Base-by-base conservation (phyloP, 1,140 invertebrate genomes). In the Bicyclus anynana region DNA sequence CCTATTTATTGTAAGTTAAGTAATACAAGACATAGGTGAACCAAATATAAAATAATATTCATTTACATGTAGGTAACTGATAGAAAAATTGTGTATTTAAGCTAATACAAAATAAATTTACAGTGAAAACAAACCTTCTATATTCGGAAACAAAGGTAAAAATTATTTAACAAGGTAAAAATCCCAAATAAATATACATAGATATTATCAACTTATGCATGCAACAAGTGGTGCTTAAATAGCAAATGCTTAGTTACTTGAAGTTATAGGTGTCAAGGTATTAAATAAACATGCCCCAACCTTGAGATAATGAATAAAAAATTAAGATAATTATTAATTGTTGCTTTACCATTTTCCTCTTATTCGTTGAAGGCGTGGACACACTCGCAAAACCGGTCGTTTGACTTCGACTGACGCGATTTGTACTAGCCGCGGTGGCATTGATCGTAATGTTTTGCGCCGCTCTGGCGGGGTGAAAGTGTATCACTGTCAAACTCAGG, bases 301-400 rank as follows among this genome's bases (percentile, higher is more conserved):
- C 40, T 18, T 44, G 20, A 18, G 38, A 20, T 44, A 20, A 6
- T 40, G 16, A 40, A 16, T 16, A 17, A 2, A 44, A 20, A 44
- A 18, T 20, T 17, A 44, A 4, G 38, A 40, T n/a, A n/a, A n/a
- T 6, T 26, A 4, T 7, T 27, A 27, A 7, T 27, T 7, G 12
- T 20, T 44, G 10, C 60, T 59, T 69, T 69, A 87, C 84, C 84
- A 87, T 87, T 84, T 87, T 87, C 77, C 81, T 87, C 60, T 69
- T 81, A 62, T 35, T 75, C 14, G 62, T 21, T 18, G 69, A 59
- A 50, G 65, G 33, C 50, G 68, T 29, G 14, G 67, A 55, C 35
- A 69, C 64, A 57, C 69, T 82, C 23, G 74, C 72, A 55, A 74
- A 71, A 50, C 75, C 60, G 37, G 59, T 57, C 40, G 40, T 20